A percentile compares a stretch with the other conserved stretches of the same genome.
These are phyloP conservation scores for Varecia variegata DNA, from an alignment of 2,797 vertebrate species.

Conservation along the genomic window DNA sequence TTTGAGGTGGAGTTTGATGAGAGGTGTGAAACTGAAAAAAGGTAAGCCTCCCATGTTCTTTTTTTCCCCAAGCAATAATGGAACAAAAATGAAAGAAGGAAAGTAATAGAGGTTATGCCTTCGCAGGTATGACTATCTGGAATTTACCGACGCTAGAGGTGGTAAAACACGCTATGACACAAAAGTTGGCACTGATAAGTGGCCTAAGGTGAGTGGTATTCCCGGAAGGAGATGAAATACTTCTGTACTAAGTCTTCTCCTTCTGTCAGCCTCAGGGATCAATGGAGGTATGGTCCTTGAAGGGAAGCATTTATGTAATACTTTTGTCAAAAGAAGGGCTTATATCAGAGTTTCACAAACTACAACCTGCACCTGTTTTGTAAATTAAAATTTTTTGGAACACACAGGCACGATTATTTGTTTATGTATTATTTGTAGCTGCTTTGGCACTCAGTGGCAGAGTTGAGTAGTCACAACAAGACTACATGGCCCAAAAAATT, in stretches of 20 bases:
- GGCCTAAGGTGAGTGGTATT: constrained; percentile 93
- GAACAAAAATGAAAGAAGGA: background rate
- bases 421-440: background rate
- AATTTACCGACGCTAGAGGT: constrained; percentile 97
- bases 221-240: background rate
- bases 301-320: background rate
- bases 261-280: background rate
- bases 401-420: background rate
- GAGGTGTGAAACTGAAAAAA: constrained; percentile 98
- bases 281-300: background rate
- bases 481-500: background rate
- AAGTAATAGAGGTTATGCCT: constrained; percentile 66
- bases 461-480: background rate
- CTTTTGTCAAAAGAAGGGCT: background rate
- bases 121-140: constrained; percentile 96
- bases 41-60: constrained; percentile 82
- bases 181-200: constrained; percentile 97
- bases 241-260: background rate
- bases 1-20: constrained; percentile 99
- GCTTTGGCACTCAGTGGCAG: background rate
- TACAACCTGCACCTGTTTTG: background rate
- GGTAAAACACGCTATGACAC: constrained; percentile 98
- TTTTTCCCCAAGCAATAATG: background rate
- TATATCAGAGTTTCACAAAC: background rate
- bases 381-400: background rate